Evolutionary conservation across 2,113 vertebrate genomes (phyloP).

Genomic region (Corydoras maculifer): DNA sequence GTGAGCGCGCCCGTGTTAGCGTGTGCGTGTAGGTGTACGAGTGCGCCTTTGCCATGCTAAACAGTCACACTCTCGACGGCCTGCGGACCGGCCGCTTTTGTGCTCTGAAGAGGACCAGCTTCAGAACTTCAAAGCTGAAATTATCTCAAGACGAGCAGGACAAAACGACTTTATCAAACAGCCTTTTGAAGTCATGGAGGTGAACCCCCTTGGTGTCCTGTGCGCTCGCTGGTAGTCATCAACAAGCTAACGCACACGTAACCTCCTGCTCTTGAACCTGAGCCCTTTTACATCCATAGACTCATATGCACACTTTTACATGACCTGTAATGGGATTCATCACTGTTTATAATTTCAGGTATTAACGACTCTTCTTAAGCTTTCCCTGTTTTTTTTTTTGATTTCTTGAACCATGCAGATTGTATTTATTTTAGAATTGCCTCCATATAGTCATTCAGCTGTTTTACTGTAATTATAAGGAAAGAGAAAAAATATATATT

Average conservation of each 20-base stretch:
- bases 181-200: slow-evolving; percentile 88
- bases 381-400: too few species aligned
- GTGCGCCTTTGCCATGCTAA: slow-evolving; percentile 90
- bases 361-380: not conserved
- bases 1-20: slow-evolving; percentile 62
- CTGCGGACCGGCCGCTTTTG: slow-evolving; percentile 65
- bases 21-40: slow-evolving; percentile 51
- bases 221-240: slow-evolving; percentile 7
- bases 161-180: slow-evolving; percentile 81
- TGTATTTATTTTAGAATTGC: too few species aligned
- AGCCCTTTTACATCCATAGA: not conserved
- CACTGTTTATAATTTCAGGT: not conserved
- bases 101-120: slow-evolving; percentile 70
- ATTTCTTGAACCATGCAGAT: too few species aligned
- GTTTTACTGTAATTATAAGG: too few species aligned
- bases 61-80: slow-evolving; percentile 67
- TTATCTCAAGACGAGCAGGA: slow-evolving; percentile 74
- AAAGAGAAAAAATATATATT: too few species aligned
- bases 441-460: too few species aligned
- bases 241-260: slow-evolving; percentile 12
- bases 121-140: slow-evolving; percentile 86
- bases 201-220: slow-evolving; percentile 47
- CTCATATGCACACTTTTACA: slow-evolving; percentile 20
- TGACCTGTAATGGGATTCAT: not conserved
- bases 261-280: not conserved